phyloP scores from a whole-genome alignment of 2,797 vertebrate genomes.

The Melopsittacus undulatus region DNA sequence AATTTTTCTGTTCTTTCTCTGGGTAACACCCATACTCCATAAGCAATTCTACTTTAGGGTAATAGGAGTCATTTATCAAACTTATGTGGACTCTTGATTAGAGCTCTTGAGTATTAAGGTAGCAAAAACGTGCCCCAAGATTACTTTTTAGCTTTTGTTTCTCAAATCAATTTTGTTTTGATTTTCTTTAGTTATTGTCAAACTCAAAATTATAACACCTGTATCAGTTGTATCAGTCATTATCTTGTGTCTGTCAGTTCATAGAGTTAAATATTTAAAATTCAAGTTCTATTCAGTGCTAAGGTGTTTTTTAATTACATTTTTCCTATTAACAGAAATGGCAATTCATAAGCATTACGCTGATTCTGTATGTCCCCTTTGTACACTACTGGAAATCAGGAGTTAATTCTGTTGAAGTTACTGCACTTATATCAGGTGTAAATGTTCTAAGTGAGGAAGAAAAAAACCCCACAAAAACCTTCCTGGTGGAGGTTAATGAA shows the following conservation, averaged over 20 bases:
- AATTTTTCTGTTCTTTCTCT: neutral
- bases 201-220: neutral
- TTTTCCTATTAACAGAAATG: neutral
- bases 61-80: neutral
- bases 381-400: neutral
- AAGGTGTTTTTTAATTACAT: neutral
- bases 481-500: slow-evolving; percentile 30
- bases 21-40: neutral
- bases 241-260: neutral
- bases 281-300: neutral
- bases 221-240: neutral
- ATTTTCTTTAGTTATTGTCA: neutral
- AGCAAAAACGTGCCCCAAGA: neutral
- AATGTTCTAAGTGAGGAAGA: neutral
- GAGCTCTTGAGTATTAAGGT: neutral
- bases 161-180: neutral
- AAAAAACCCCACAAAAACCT: neutral
- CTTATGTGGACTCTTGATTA: neutral
- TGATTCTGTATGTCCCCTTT: neutral
- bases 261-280: neutral
- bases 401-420: slow-evolving; percentile 1
- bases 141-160: neutral
- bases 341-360: neutral
- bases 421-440: neutral
- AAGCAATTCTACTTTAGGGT: neutral